Conservation (phyloP, 2,113 vertebrate species). For the Sterrhoptilus dennistouni region DNA sequence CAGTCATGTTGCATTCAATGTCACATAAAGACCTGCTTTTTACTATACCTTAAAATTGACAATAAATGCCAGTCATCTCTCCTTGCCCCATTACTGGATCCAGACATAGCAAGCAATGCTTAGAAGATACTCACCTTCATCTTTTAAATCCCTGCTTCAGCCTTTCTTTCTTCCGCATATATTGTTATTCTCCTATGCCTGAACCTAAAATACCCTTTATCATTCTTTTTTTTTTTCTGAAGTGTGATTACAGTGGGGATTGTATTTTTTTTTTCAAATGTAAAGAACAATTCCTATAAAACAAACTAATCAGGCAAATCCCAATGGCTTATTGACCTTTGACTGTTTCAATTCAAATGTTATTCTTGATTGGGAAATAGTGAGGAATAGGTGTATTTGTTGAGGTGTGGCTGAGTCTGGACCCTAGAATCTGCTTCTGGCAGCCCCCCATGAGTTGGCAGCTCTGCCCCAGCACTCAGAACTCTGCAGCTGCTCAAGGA, state of each 20-base stretch:
- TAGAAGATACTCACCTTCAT: background rate
- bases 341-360: background rate
- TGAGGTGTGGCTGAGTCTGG: background rate
- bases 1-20: slow-evolving; percentile 61
- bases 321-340: background rate
- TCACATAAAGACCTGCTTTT: slow-evolving; percentile 59
- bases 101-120: slow-evolving; percentile 7
- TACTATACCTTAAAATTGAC: slow-evolving; percentile 59
- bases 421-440: background rate
- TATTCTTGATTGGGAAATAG: background rate
- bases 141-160: slow-evolving; percentile 9
- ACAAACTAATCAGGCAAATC: background rate
- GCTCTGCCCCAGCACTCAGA: background rate
- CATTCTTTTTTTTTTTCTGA: background rate
- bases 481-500: background rate
- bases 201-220: background rate
- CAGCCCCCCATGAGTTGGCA: background rate
- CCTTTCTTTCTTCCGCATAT: background rate
- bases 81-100: slow-evolving; percentile 26
- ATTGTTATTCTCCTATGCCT: background rate
- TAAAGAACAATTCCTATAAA: background rate
- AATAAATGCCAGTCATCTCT: slow-evolving; percentile 54
- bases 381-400: background rate
- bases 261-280: background rate
- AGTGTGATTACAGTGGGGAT: background rate